A percentile compares a stretch with the other conserved stretches of the same genome.
These are phyloP conservation scores for Eurois occulta DNA, from an alignment of 2,888 invertebrate genomes.

Conservation along the genomic window DNA sequence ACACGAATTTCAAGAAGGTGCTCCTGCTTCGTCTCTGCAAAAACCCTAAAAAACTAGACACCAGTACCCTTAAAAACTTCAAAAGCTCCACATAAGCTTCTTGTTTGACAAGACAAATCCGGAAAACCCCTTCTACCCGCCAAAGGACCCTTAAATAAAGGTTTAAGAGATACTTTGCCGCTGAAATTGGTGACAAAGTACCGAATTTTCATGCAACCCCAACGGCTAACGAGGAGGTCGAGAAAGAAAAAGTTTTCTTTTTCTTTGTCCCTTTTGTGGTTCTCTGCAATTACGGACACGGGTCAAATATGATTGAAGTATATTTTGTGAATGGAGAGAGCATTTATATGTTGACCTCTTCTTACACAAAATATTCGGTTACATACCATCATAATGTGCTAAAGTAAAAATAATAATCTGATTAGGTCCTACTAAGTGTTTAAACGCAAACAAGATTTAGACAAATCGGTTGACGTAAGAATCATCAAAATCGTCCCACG, in stretches of 20 bases:
- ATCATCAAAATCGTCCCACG: too few relatives aligned
- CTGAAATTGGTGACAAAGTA: slow-evolving; percentile 45
- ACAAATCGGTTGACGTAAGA: too few relatives aligned
- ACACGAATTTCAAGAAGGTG: background rate
- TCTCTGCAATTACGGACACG: slow-evolving; percentile 2
- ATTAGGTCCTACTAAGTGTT: too few relatives aligned
- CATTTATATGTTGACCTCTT: background rate
- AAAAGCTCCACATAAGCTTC: slow-evolving; percentile 7
- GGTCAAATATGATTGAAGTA: background rate
- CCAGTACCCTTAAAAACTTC: background rate
- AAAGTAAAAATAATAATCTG: too few relatives aligned
- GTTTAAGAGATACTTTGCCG: slow-evolving; percentile 29
- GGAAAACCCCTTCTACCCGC: slow-evolving; percentile 25
- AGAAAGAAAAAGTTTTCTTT: slow-evolving; percentile 22
- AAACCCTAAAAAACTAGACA: background rate
- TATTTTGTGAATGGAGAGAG: background rate
- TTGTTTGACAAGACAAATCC: slow-evolving; percentile 22
- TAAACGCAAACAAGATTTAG: too few relatives aligned
- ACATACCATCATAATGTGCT: background rate
- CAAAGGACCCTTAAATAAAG: slow-evolving; percentile 37
- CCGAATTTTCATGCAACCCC: slow-evolving; percentile 35
- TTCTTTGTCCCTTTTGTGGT: slow-evolving; percentile 6
- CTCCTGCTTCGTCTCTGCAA: background rate
- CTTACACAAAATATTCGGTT: background rate
- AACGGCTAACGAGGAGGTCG: slow-evolving; percentile 23